phyloP scores from a whole-genome alignment of 2,797 vertebrate genomes.

The Saxicola maurus region DNA sequence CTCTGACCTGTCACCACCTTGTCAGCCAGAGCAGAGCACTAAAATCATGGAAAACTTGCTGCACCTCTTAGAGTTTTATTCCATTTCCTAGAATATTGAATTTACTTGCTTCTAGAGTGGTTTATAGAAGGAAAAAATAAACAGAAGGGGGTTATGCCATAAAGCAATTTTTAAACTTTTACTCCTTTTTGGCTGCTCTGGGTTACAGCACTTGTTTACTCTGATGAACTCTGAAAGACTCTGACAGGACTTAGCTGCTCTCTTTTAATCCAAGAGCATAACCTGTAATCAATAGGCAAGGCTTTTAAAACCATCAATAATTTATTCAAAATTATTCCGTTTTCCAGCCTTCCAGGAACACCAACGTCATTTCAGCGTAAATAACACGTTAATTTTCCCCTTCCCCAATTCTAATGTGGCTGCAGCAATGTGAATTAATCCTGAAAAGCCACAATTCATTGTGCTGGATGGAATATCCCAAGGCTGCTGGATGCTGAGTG shows the following conservation, averaged over 20 bases:
- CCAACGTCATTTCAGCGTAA: not conserved
- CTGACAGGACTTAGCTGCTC: slow-evolving; percentile 29
- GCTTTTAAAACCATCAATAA: slow-evolving; percentile 61
- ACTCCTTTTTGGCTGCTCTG: not conserved
- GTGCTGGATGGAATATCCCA: not conserved
- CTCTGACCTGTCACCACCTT: not conserved
- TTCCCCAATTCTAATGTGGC: not conserved
- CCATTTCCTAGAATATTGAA: not conserved
- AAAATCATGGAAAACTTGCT: not conserved
- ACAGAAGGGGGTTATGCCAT: accelerated
- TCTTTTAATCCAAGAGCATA: slow-evolving; percentile 51
- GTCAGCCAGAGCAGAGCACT: not conserved
- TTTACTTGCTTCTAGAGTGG: not conserved
- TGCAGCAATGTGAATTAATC: slow-evolving; percentile 22
- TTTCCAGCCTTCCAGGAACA: slow-evolving; percentile 40
- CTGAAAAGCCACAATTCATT: slow-evolving; percentile 22
- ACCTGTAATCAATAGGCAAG: slow-evolving; percentile 54
- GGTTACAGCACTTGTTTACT: not conserved
- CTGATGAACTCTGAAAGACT: slow-evolving; percentile 40
- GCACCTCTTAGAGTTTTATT: accelerated
- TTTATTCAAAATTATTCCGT: slow-evolving; percentile 51
- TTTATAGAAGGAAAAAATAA: not conserved
- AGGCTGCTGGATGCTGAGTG: not conserved
- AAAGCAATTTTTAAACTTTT: not conserved
- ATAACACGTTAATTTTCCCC: slow-evolving; percentile 32